Evolutionary conservation across 2,797 vertebrate genomes (phyloP).

Genomic region (Rousettus madagascariensis): DNA sequence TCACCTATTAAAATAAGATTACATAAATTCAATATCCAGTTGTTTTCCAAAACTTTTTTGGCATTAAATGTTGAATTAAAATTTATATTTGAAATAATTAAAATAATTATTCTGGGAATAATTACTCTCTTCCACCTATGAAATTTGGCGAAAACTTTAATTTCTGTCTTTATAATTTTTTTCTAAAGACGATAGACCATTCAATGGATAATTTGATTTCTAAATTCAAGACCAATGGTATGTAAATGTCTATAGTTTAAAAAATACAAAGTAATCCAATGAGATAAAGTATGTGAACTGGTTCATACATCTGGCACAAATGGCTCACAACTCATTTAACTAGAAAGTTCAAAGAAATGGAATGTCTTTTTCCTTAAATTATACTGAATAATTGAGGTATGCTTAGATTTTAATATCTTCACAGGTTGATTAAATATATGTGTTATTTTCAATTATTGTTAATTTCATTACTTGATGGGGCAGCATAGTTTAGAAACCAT

Average conservation of each 20-base stretch:
- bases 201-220: neutral
- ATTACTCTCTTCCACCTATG: neutral
- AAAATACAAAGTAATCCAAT: neutral
- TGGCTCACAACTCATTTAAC: neutral
- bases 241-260: neutral
- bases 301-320: neutral
- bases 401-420: slow-evolving; percentile 52
- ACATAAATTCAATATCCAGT: slow-evolving; percentile 56
- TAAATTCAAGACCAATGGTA: neutral
- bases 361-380: neutral
- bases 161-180: neutral
- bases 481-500: slow-evolving; percentile 64
- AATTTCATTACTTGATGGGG: slow-evolving; percentile 57
- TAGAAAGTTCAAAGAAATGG: slow-evolving; percentile 3
- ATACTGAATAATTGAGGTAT: neutral
- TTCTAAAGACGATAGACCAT: neutral
- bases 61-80: slow-evolving; percentile 49
- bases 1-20: slow-evolving; percentile 63
- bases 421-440: neutral
- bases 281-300: neutral
- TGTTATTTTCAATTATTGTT: slow-evolving; percentile 55
- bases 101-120: slow-evolving; percentile 3
- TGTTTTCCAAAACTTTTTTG: slow-evolving; percentile 57
- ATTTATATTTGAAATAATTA: slow-evolving; percentile 35
- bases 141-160: neutral